phyloP scores from a whole-genome alignment of 2,797 vertebrate genomes.

The Pampus argenteus region DNA sequence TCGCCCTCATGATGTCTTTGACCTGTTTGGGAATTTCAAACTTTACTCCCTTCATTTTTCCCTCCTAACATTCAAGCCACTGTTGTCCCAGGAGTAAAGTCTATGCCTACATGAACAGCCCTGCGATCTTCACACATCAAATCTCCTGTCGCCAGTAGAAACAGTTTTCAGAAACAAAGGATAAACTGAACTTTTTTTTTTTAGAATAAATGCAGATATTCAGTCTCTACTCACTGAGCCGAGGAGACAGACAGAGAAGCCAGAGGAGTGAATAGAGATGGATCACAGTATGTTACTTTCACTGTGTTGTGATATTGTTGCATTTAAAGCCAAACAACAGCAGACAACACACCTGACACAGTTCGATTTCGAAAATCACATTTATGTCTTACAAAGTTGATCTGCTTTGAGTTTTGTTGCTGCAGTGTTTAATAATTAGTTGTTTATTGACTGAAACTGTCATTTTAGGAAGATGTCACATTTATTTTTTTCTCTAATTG shows the following conservation, averaged over 20 bases:
- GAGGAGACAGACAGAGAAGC: slow-evolving; percentile 18
- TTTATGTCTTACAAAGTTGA: background rate
- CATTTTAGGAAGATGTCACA: background rate
- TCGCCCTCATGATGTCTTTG: background rate
- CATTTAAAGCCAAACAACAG: background rate
- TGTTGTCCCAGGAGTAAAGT: background rate
- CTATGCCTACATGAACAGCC: background rate
- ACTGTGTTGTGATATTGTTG: slow-evolving; percentile 3
- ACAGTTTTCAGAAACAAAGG: slow-evolving; percentile 20
- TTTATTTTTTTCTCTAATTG: background rate
- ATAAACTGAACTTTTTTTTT: slow-evolving; percentile 15
- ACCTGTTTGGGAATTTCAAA: background rate
- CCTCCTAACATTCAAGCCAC: background rate
- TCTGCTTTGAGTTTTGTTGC: slow-evolving; percentile 10
- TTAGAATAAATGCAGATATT: slow-evolving; percentile 10
- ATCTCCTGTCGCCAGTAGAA: background rate
- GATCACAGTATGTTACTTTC: slow-evolving; percentile 28
- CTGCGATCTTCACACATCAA: background rate
- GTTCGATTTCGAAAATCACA: slow-evolving; percentile 2
- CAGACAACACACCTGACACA: background rate
- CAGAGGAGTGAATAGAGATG: slow-evolving; percentile 36
- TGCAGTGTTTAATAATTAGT: background rate
- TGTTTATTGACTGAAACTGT: background rate
- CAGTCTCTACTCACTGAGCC: slow-evolving; percentile 26
- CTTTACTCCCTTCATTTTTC: background rate